Evolutionary conservation across 2,797 vertebrate genomes (phyloP).

Genomic region (Onychomys leucogaster): DNA sequence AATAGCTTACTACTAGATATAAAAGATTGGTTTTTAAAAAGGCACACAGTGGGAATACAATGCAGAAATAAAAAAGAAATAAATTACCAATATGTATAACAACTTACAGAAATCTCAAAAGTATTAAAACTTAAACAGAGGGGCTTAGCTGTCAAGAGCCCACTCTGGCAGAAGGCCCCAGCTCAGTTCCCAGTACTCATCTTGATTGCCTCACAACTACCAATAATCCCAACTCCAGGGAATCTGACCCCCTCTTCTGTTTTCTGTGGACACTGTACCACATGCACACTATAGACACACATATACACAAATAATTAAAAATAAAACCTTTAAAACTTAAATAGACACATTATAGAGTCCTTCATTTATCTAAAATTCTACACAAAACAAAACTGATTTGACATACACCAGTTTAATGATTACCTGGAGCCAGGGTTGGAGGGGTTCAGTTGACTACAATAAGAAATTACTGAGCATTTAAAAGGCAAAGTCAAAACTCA

Average conservation of each 20-base stretch:
- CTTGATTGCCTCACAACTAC: too few relatives aligned
- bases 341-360: constrained; percentile 8
- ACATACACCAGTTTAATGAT: not conserved
- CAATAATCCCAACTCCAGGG: not conserved
- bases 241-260: not conserved
- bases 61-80: constrained; percentile 29
- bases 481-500: constrained; percentile 16
- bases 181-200: not conserved
- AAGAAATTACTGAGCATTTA: not conserved
- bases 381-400: constrained; percentile 35
- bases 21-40: constrained; percentile 28
- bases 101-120: constrained; percentile 22
- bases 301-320: not conserved
- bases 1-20: constrained; percentile 38
- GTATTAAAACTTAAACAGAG: not conserved
- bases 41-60: not conserved
- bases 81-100: not conserved
- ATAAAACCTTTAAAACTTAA: not conserved
- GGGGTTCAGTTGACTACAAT: not conserved
- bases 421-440: not conserved
- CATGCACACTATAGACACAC: not conserved
- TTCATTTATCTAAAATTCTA: constrained; percentile 56
- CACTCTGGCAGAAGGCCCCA: not conserved
- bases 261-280: not conserved
- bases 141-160: not conserved